phyloP scores from a whole-genome alignment of 2,797 vertebrate genomes.

The Neosilurus mollespiculum region DNA sequence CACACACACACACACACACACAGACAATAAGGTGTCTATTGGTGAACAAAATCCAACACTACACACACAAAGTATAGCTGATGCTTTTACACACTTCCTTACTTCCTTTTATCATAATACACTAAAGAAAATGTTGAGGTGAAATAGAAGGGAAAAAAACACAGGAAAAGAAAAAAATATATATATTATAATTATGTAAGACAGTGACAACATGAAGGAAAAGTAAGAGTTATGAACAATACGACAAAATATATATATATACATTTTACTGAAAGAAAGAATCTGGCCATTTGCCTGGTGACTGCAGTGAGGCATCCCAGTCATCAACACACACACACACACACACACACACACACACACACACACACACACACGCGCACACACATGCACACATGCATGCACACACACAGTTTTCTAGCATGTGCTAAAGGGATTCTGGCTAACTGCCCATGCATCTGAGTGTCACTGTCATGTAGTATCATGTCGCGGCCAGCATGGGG shows the following conservation, averaged over 20 bases:
- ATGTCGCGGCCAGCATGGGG: slow-evolving; percentile 54
- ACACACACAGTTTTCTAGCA: slow-evolving; percentile 17
- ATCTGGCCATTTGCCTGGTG: slow-evolving; percentile 21
- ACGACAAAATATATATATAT: slow-evolving; percentile 10
- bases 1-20: slow-evolving; percentile 48
- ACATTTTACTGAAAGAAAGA: slow-evolving; percentile 16
- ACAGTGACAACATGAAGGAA: not conserved
- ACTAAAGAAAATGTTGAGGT: slow-evolving; percentile 49
- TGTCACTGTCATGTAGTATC: slow-evolving; percentile 72
- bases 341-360: too few relatives aligned
- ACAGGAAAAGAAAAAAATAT: not conserved
- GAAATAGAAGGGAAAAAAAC: not conserved
- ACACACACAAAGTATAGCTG: slow-evolving; percentile 20
- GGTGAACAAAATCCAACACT: slow-evolving; percentile 34
- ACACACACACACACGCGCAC: slow-evolving; percentile 3
- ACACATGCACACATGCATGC: slow-evolving; percentile 16
- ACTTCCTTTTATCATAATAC: slow-evolving; percentile 57
- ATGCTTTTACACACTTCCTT: slow-evolving; percentile 61
- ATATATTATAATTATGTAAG: not conserved
- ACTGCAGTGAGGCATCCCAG: slow-evolving; percentile 36
- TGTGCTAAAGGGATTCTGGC: slow-evolving; percentile 56
- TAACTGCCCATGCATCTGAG: slow-evolving; percentile 63
- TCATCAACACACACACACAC: slow-evolving; percentile 7
- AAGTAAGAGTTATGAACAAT: not conserved
- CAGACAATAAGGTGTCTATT: slow-evolving; percentile 35